Percentiles rank a stretch among this genome's conserved stretches.
Conservation (phyloP, 2,113 vertebrate species). For the Puntigrus tetrazona region DNA sequence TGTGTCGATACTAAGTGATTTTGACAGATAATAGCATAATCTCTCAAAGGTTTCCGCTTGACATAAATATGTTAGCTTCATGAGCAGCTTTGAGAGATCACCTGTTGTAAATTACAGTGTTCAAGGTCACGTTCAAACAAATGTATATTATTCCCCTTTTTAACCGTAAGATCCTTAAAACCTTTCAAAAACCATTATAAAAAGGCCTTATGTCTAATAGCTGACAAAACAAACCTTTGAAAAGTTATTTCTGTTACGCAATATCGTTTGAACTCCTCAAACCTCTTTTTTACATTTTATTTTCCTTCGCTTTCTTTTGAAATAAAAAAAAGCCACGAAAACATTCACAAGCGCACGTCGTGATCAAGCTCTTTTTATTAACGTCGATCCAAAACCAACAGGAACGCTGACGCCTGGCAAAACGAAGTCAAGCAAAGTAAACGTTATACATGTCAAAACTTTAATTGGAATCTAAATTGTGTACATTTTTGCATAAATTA, state of each 20-base stretch:
- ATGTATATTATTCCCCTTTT: background rate
- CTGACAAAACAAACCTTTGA: background rate
- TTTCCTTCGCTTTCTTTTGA: background rate
- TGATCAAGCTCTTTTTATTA: background rate
- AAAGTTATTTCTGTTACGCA: background rate
- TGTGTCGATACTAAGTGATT: slow-evolving; percentile 19
- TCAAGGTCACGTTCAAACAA: background rate
- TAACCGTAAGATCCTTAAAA: background rate
- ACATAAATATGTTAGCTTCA: slow-evolving; percentile 7
- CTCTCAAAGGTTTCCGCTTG: background rate
- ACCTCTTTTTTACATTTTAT: background rate
- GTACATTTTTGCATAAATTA: background rate
- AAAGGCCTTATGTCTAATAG: too few relatives aligned
- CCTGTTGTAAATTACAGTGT: background rate
- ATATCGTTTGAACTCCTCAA: background rate
- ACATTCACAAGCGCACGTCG: background rate
- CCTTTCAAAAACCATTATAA: too few relatives aligned
- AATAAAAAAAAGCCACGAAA: background rate
- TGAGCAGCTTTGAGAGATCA: background rate
- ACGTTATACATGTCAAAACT: background rate
- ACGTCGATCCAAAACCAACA: background rate
- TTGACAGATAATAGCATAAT: slow-evolving; percentile 17
- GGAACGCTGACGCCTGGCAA: background rate
- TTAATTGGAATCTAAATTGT: slow-evolving; percentile 2
- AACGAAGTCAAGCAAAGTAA: background rate